Percentiles rank a stretch among this genome's conserved stretches.
Conservation (phyloP, 2,888 invertebrate genomes). For the Eledona agricola region DNA sequence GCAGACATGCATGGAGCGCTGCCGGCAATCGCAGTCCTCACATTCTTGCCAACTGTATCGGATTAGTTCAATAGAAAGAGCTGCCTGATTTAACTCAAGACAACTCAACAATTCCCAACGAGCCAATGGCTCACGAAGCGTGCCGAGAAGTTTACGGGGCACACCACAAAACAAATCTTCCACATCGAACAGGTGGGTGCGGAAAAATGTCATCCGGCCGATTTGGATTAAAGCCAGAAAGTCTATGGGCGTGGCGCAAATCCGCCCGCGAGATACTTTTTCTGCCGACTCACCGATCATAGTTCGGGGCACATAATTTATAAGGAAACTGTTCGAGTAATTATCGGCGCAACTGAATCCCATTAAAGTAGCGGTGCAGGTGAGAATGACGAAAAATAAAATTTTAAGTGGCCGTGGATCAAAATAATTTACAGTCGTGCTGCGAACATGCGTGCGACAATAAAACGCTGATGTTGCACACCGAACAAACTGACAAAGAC, state of each 20-base stretch:
- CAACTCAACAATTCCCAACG: conserved; percentile 31
- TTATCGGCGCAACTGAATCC: conserved; percentile 11
- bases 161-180: conserved; percentile 1
- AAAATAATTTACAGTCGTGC: conserved; percentile 43
- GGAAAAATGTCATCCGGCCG: conserved; percentile 14
- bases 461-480: conserved; percentile 40
- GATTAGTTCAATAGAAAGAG: conserved; percentile 29
- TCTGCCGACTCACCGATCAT: conserved; percentile 27
- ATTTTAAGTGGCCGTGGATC: conserved; percentile 43
- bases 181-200: conserved; percentile 10
- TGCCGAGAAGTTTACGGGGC: conserved; percentile 19
- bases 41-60: conserved; percentile 28
- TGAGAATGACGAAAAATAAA: conserved; percentile 36
- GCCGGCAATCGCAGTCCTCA: conserved; percentile 25
- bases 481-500: conserved; percentile 42
- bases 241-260: conserved; percentile 18
- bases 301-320: conserved; percentile 26
- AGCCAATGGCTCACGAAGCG: conserved; percentile 24
- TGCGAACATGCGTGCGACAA: conserved; percentile 34
- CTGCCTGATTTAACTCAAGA: conserved; percentile 33
- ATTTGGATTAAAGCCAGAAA: conserved; percentile 25
- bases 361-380: conserved; percentile 19
- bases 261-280: conserved; percentile 20
- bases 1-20: conserved; percentile 26
- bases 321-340: conserved; percentile 20